phyloP scores from a whole-genome alignment of 2,113 vertebrate species.

The Procapra przewalskii region DNA sequence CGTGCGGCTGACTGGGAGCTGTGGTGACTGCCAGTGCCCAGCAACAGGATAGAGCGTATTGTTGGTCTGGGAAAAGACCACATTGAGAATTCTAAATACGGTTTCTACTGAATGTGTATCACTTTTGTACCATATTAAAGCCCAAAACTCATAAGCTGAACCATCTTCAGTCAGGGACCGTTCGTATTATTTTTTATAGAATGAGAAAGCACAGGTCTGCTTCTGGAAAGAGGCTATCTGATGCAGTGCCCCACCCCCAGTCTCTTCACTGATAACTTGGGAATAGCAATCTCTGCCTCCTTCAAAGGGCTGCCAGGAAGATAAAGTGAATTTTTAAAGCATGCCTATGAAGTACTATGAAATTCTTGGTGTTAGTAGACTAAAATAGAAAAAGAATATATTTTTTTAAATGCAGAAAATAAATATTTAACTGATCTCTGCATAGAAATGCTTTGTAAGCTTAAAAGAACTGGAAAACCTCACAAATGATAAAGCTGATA shows the following conservation, averaged over 20 bases:
- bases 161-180: neutral
- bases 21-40: neutral
- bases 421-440: constrained; percentile 16
- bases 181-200: neutral
- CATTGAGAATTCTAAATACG: accelerated
- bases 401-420: neutral
- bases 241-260: neutral
- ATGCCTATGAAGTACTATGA: neutral
- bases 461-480: neutral
- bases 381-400: neutral
- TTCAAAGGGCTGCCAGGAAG: neutral
- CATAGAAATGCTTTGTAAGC: neutral
- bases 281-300: neutral
- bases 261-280: neutral
- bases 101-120: neutral
- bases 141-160: neutral
- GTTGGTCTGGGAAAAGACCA: neutral
- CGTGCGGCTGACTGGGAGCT: neutral
- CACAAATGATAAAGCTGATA: neutral
- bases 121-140: neutral
- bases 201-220: neutral
- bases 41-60: neutral
- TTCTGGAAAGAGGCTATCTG: neutral
- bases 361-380: neutral
- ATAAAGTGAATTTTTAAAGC: constrained; percentile 57